Evolutionary conservation across 1,140 invertebrate genomes (phyloP), one percentile per base, ranked within the genome.

Genomic region (Plectus sambesii): DNA sequence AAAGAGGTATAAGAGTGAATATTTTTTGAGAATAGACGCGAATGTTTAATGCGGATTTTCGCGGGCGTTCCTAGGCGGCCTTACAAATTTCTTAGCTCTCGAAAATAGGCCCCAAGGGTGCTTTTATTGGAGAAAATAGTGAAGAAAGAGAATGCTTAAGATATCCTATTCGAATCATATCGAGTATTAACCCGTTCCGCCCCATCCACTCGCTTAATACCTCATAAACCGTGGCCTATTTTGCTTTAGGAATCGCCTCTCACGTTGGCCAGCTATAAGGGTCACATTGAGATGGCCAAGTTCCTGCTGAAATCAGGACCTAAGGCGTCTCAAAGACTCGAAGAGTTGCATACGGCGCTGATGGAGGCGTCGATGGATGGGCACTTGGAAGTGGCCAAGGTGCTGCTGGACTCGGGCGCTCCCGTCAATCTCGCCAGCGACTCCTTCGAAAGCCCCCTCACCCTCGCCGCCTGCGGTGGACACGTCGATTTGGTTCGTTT

Each of bases 291-390:
- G 69, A 93, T 96, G 85, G 90, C 74, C 26, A 69, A 71, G 47
- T 73, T 69, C 53, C 56, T 76, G 43, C 56, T 76, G 19, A 68
- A 71, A 44, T 64, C 54, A 66, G 72, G 48, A 72, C 71, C 33
- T 65, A 72, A 54, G 67, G 90, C 73, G 88, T 96, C 74, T 87
- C 96, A 75, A 92, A 93, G 76, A 93, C 50, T 90, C 1, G 90
- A 98, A 72, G 93, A 98, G 74, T 94, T 98, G 89, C 92, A 98
- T 73, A 97, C 92, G 1, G 92, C 93, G 22, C 74, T 99, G 2
- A 97, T 98, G 90, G 93, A 99, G 73, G 92, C 93, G 20, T 93
- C 88, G 25, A 98, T 98, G 92, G 93, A 98, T 75, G 93, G 93
- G 2, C 92, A 99, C 71, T 67, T 74, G 12, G 74, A 76, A 50